phyloP scores from a whole-genome alignment of 2,113 vertebrate species.

The Eclectus roratus region DNA sequence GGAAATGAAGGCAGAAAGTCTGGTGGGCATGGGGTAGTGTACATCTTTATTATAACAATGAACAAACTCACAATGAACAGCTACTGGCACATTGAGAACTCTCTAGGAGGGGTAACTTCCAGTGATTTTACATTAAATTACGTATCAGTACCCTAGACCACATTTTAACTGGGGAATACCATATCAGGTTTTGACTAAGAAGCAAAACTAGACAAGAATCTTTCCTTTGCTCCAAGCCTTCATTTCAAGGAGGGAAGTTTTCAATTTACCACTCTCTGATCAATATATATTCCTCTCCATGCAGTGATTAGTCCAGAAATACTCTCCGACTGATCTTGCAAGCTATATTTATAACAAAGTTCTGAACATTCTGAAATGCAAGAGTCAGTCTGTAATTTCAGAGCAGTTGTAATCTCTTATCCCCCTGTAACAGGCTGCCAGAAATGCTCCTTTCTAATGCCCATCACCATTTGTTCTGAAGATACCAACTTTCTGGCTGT shows the following conservation, averaged over 20 bases:
- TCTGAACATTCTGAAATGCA: constrained; percentile 66
- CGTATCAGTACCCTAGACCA: not conserved
- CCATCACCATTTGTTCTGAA: constrained; percentile 44
- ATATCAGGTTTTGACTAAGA: not conserved
- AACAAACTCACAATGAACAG: not conserved
- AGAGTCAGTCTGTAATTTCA: constrained; percentile 44
- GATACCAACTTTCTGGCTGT: not conserved
- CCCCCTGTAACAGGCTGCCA: not conserved
- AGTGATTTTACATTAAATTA: not conserved
- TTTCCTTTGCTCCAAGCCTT: not conserved
- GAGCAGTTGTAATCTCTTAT: constrained; percentile 48
- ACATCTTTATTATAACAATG: not conserved
- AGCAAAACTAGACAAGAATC: not conserved
- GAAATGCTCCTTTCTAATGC: not conserved
- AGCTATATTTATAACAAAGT: constrained; percentile 57
- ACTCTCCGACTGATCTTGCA: not conserved
- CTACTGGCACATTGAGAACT: not conserved
- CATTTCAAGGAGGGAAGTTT: not conserved
- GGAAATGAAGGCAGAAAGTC: not conserved
- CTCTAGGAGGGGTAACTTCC: not conserved
- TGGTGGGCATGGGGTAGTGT: not conserved
- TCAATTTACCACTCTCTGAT: not conserved
- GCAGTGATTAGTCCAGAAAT: constrained; percentile 19
- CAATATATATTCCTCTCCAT: not conserved
- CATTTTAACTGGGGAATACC: not conserved